These are phyloP conservation scores for Girardinichthys multiradiatus DNA, from an alignment of 2,113 vertebrate species.

Conservation along the genomic window DNA sequence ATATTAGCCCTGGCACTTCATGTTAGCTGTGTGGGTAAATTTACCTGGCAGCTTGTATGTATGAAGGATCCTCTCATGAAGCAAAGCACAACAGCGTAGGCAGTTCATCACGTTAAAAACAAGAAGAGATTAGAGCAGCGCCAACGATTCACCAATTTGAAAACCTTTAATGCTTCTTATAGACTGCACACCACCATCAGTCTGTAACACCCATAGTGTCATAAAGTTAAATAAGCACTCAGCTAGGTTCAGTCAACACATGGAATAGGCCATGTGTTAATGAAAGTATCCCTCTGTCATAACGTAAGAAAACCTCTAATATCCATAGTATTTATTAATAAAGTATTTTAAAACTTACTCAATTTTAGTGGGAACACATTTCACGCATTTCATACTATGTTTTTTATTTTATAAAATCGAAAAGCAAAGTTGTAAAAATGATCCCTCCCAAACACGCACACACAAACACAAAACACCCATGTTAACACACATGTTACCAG, in stretches of 20 bases:
- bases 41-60: constrained; percentile 25
- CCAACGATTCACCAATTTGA: not conserved
- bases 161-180: not conserved
- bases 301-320: no score
- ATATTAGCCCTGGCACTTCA: constrained; percentile 15
- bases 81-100: constrained; percentile 33
- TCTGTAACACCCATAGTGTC: not conserved
- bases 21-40: constrained; percentile 16
- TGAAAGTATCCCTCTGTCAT: no score
- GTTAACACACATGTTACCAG: no score
- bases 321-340: no score
- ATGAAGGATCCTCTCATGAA: constrained; percentile 19
- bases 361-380: no score
- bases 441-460: no score
- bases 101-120: constrained; percentile 33
- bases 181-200: not conserved
- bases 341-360: no score
- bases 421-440: no score
- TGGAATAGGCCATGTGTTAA: no score
- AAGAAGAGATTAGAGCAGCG: constrained; percentile 25
- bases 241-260: not conserved
- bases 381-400: no score
- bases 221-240: not conserved
- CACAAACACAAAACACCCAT: no score
- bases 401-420: no score